Conservation (phyloP, 2,797 vertebrate genomes). For the Lagocephalus sceleratus region DNA sequence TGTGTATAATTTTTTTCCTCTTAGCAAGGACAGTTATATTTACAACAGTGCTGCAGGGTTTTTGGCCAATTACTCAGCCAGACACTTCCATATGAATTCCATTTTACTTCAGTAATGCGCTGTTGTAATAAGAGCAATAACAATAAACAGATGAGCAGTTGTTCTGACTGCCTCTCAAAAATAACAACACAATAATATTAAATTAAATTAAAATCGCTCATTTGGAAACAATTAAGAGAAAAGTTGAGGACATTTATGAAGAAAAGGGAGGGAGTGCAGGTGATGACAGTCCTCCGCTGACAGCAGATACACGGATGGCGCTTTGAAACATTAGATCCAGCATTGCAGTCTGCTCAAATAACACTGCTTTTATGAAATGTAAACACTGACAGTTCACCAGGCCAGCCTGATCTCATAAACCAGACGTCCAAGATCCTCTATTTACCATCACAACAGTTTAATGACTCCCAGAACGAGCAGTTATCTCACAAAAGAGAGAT, state of each 20-base stretch:
- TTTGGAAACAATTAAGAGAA: conserved; percentile 52
- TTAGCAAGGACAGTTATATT: conserved; percentile 21
- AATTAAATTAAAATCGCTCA: conserved; percentile 58
- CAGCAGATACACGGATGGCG: conserved; percentile 28
- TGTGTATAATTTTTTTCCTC: conserved; percentile 26
- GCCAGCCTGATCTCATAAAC: conserved; percentile 68
- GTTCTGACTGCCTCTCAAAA: conserved; percentile 56
- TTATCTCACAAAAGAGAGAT: conserved; percentile 22
- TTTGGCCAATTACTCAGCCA: conserved; percentile 45
- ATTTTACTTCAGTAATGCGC: conserved; percentile 45
- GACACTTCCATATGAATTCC: conserved; percentile 48
- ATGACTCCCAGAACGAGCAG: conserved; percentile 43
- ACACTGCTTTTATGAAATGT: conserved; percentile 75
- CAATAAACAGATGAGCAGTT: conserved; percentile 68
- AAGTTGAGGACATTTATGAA: conserved; percentile 47
- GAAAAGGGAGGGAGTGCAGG: conserved; percentile 13
- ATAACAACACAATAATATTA: conserved; percentile 31
- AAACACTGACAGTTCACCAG: conserved; percentile 74
- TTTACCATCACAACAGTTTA: conserved; percentile 38
- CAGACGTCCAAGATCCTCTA: conserved; percentile 47
- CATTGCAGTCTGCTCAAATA: conserved; percentile 64
- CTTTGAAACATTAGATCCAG: conserved; percentile 66
- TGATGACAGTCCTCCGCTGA: conserved; percentile 34
- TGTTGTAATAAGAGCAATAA: conserved; percentile 64
- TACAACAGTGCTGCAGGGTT: conserved; percentile 31